These are phyloP conservation scores for Volucella inanis DNA, from an alignment of 2,888 invertebrate genomes.

Conservation along the genomic window DNA sequence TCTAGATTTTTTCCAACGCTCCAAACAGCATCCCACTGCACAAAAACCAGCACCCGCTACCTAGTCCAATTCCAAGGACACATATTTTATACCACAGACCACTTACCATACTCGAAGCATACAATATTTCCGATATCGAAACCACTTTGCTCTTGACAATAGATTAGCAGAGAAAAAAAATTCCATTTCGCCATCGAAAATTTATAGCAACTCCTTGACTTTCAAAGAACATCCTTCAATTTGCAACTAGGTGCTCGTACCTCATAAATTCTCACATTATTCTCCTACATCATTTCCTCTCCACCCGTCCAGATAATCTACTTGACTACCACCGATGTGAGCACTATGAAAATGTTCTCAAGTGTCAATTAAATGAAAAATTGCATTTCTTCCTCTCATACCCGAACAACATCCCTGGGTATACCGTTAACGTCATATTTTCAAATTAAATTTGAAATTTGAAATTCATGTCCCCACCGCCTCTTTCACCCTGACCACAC, in stretches of 20 bases:
- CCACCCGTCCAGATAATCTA: conserved; percentile 2
- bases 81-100: conserved; percentile 14
- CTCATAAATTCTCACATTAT: conserved; percentile 23
- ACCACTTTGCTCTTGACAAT: no score
- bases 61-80: no score
- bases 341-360: conserved; percentile 10
- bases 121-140: not conserved
- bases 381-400: conserved; percentile 20
- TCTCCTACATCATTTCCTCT: not conserved
- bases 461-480: not conserved
- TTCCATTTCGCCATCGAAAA: not conserved
- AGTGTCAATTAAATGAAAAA: conserved; percentile 60
- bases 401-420: not conserved
- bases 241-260: conserved; percentile 2
- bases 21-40: no score
- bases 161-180: no score
- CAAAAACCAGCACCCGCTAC: no score
- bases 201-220: conserved; percentile 16
- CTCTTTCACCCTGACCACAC: not conserved
- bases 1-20: no score
- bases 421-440: conserved; percentile 32
- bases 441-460: conserved; percentile 43
- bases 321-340: conserved; percentile 24
- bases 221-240: conserved; percentile 1
- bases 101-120: conserved; percentile 44